Evolutionary conservation across 1,140 invertebrate genomes (phyloP), one percentile per base, ranked within the genome.

Genomic region (Zaprionus inermis): DNA sequence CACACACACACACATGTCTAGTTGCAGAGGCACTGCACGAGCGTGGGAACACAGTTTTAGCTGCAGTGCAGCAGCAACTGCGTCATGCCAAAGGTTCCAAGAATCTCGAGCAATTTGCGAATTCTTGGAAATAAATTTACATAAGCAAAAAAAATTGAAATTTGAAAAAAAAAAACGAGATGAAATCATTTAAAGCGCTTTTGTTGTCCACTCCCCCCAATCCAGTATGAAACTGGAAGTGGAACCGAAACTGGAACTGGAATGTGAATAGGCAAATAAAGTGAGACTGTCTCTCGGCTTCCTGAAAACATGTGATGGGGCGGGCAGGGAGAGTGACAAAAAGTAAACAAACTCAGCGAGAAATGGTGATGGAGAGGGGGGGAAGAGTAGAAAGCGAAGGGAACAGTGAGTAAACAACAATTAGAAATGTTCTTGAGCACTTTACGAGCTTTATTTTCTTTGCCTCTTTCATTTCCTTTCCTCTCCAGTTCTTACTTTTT

Each of bases 111-210:
- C 9, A 60, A 36, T 34, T 36, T 59, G 36, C 18, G 51, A 68
- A 60, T 57, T 49, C 30, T 12, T 9, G 16, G 36, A 44, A 41
- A 5, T 10, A 18, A 59, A 20, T 59, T 41, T n/a, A 20, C 46
- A n/a, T 32, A 51, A 32, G 14, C 20, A 34, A 57, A n/a, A 20
- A 52, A 66, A 10, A 49, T 22, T 20, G 57, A 57, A 51, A 9
- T 44, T 16, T 16, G 2, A 44, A 57, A 57, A 64, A 75, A 32
- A 32, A 32, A 57, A 64, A 75, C n/a, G n/a, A 28, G 5, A 28
- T 75, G 72, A 71, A 75, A 75, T 75, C 72, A 75, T 71, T 54
- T n/a, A 24, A n/a, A n/a, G 22, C 7, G 11, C n/a, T n/a, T n/a
- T n/a, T n/a, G n/a, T n/a, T n/a, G n/a, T n/a, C n/a, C n/a, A n/a